A percentile compares a stretch with the other conserved stretches of the same genome.
Conservation (phyloP, 2,797 vertebrate species). For the Pipistrellus pipistrellus region DNA sequence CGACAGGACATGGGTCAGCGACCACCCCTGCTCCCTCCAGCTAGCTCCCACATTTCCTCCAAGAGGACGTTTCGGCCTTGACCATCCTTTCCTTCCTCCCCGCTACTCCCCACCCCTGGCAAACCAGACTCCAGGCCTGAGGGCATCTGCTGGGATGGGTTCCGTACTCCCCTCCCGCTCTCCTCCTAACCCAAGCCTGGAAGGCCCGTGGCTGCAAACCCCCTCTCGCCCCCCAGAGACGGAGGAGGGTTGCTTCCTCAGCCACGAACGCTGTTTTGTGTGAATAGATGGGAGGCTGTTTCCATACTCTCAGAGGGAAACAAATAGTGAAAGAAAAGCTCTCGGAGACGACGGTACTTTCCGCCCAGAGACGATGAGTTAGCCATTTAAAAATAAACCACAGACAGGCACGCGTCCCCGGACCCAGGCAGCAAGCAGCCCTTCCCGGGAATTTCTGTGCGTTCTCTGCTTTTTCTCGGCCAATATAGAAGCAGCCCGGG, state of each 20-base stretch:
- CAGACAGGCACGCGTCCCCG: conserved; percentile 75
- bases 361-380: conserved; percentile 80
- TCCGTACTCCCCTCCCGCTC: accelerated
- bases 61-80: not conserved
- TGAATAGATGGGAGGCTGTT: conserved; percentile 67
- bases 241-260: not conserved
- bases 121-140: not conserved
- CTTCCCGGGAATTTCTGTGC: conserved; percentile 79
- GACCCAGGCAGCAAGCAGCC: conserved; percentile 76
- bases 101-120: accelerated
- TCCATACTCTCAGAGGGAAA: conserved; percentile 52
- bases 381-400: conserved; percentile 82
- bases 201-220: not conserved
- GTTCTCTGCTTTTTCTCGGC: conserved; percentile 79
- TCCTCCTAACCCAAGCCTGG: not conserved
- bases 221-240: not conserved
- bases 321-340: conserved; percentile 73
- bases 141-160: not conserved
- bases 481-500: conserved; percentile 72
- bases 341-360: conserved; percentile 77
- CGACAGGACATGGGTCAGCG: not conserved
- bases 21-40: not conserved
- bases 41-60: too few species aligned
- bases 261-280: conserved; percentile 24
- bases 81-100: not conserved